Percentiles rank a stretch among this genome's conserved stretches.
These are phyloP conservation scores for Leptocoma aspasia DNA, from an alignment of 2,113 vertebrate genomes.

Conservation along the genomic window DNA sequence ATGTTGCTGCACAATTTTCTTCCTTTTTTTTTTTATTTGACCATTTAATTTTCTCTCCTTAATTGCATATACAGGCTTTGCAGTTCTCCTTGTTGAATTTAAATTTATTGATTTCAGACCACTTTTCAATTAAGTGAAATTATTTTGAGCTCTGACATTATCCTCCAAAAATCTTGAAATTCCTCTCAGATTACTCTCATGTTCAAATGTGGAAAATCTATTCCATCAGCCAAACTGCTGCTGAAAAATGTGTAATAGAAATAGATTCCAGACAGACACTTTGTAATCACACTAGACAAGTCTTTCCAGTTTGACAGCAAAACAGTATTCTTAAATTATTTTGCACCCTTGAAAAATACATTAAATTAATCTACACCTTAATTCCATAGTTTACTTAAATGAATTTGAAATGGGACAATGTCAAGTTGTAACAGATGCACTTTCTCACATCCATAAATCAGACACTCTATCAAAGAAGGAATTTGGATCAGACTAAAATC, in stretches of 20 bases:
- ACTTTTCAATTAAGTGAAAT: not conserved
- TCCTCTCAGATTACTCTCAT: not conserved
- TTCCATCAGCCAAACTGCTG: not conserved
- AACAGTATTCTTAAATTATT: not conserved
- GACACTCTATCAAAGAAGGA: not conserved
- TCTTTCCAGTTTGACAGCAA: conserved; percentile 21
- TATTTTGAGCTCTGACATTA: not conserved
- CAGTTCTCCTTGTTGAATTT: not conserved
- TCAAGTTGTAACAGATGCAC: not conserved
- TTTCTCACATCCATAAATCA: not conserved
- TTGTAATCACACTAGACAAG: not conserved
- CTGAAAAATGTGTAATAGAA: not conserved
- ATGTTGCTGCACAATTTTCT: not conserved
- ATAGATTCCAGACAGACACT: not conserved
- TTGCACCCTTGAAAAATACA: not conserved
- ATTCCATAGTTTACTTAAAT: not conserved
- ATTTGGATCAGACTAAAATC: not conserved
- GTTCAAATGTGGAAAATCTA: conserved; percentile 1
- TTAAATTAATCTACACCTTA: not conserved
- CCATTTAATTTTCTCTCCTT: not conserved
- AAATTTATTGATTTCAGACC: not conserved
- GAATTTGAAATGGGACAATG: not conserved
- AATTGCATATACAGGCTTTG: not conserved
- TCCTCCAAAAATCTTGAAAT: not conserved
- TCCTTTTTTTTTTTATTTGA: not conserved